Conservation (phyloP, 2,888 invertebrate genomes). For the Nemurella pictetii region DNA sequence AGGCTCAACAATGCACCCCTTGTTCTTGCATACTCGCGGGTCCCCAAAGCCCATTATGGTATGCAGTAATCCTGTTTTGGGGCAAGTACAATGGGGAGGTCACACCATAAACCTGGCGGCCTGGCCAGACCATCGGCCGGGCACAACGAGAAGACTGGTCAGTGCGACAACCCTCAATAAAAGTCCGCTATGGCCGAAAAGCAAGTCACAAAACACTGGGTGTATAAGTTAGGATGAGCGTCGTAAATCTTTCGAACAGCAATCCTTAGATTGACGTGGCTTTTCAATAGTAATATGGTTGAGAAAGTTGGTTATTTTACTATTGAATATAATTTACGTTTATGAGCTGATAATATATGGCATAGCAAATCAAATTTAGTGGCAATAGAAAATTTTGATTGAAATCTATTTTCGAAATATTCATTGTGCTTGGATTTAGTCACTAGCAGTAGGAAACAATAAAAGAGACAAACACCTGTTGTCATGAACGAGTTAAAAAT, state of each 20-base stretch:
- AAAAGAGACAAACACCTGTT: too few species aligned
- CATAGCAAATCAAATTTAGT: background rate
- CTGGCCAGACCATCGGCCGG: background rate
- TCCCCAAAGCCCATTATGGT: constrained; percentile 30
- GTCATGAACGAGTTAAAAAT: too few species aligned
- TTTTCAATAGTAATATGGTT: background rate
- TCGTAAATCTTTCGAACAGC: constrained; percentile 3
- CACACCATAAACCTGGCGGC: constrained; percentile 32
- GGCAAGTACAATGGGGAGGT: constrained; percentile 11
- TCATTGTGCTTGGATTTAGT: too few species aligned
- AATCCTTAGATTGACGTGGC: constrained; percentile 5
- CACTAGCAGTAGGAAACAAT: too few species aligned
- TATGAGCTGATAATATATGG: background rate
- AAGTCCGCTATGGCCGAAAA: background rate
- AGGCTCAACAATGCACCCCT: constrained; percentile 16
- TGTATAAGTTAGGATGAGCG: background rate
- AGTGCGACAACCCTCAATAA: constrained; percentile 24
- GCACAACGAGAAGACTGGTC: background rate
- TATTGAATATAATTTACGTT: background rate
- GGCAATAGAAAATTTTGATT: background rate
- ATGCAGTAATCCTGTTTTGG: constrained; percentile 33
- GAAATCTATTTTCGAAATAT: background rate
- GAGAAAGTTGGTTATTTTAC: background rate
- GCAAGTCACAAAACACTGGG: background rate
- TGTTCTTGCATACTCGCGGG: constrained; percentile 22